Evolutionary conservation across 2,888 invertebrate species (phyloP).

Genomic region (Megamerina dolium): DNA sequence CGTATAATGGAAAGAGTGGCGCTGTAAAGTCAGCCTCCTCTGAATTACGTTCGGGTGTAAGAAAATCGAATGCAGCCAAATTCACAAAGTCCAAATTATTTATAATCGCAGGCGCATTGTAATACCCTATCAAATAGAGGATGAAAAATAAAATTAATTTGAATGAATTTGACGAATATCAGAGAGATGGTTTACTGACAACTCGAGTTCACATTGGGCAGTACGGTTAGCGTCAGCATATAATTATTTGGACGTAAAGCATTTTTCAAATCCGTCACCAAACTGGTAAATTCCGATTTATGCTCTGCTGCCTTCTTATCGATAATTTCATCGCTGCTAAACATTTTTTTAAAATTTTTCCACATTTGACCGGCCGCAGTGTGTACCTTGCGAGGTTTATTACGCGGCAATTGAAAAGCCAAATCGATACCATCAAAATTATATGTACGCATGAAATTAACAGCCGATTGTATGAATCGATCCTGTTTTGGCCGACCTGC

Average conservation of each 20-base stretch:
- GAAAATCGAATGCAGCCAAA: conserved; percentile 72
- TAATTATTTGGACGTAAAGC: conserved; percentile 54
- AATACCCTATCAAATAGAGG: conserved; percentile 57
- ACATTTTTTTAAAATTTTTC: conserved; percentile 70
- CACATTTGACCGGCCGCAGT: conserved; percentile 59
- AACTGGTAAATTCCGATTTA: conserved; percentile 67
- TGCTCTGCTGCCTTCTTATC: conserved; percentile 72
- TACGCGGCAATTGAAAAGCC: conserved; percentile 76
- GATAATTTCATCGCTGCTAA: conserved; percentile 62
- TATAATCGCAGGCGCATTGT: conserved; percentile 65
- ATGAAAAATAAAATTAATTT: not conserved
- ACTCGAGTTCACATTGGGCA: conserved; percentile 71
- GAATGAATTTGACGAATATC: not conserved
- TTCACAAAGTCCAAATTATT: conserved; percentile 73
- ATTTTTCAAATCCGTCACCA: conserved; percentile 65
- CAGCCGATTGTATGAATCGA: conserved; percentile 67
- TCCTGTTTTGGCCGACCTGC: conserved; percentile 57
- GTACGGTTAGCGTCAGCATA: conserved; percentile 60
- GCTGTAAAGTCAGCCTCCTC: conserved; percentile 73
- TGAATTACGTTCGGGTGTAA: conserved; percentile 67
- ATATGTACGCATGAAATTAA: conserved; percentile 63
- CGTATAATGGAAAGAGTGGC: conserved; percentile 66
- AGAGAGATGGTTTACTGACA: conserved; percentile 55
- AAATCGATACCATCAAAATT: conserved; percentile 84
- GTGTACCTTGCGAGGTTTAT: conserved; percentile 71